These are phyloP conservation scores for Eudyptes chrysolophus DNA, from an alignment of 2,113 vertebrate species.

Conservation along the genomic window DNA sequence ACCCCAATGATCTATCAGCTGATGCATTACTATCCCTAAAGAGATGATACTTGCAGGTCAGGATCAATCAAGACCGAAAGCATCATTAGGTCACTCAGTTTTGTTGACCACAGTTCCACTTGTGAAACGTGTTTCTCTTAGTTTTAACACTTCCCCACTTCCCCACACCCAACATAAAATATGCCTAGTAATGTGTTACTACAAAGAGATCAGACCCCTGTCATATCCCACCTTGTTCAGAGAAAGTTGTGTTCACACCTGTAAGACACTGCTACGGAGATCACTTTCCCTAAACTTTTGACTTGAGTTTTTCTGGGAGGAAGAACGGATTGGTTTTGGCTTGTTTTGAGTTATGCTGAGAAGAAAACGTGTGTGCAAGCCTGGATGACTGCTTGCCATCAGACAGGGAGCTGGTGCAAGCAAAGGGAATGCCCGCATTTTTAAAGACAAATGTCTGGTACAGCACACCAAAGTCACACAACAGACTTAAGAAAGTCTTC, in stretches of 20 bases:
- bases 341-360: background rate
- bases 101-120: background rate
- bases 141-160: background rate
- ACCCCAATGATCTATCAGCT: background rate
- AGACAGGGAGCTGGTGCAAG: background rate
- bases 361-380: background rate
- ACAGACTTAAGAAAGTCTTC: background rate
- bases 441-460: background rate
- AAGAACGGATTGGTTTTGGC: background rate
- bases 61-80: background rate
- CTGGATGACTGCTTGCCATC: background rate
- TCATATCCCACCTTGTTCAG: background rate
- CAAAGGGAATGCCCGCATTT: background rate
- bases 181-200: background rate
- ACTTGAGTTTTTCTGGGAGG: background rate
- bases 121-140: background rate
- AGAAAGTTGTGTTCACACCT: background rate
- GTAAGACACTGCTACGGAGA: background rate
- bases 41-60: background rate
- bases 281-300: background rate
- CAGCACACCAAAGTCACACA: background rate
- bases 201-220: background rate
- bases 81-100: background rate
- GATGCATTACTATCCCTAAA: background rate
- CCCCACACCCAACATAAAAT: background rate